phyloP scores from a whole-genome alignment of 2,888 invertebrate genomes.

The Leucania comma region DNA sequence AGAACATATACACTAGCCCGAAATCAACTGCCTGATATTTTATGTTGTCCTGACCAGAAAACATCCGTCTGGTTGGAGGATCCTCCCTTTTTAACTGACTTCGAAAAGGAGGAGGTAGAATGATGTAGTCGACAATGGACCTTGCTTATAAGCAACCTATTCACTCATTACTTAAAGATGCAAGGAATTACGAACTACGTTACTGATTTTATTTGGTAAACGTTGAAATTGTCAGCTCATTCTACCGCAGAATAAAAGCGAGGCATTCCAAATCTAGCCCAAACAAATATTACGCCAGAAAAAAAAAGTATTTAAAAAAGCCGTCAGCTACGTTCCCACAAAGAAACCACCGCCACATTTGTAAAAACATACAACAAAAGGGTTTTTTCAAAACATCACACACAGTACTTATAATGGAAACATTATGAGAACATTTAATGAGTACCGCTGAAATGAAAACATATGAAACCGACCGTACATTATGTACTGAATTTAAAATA shows the following conservation, averaged over 20 bases:
- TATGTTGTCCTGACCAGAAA: no score
- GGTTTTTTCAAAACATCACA: constrained; percentile 26
- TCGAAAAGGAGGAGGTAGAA: no score
- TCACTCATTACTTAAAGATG: background rate
- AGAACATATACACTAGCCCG: no score
- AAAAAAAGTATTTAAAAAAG: constrained; percentile 24
- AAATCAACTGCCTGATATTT: no score
- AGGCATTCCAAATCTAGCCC: background rate
- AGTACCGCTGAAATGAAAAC: constrained; percentile 35
- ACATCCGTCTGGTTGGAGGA: no score
- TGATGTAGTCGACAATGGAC: no score
- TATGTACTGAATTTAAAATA: constrained; percentile 9
- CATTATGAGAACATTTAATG: constrained; percentile 46
- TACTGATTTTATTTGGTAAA: background rate
- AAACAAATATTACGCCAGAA: constrained; percentile 20
- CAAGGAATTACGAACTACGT: no score
- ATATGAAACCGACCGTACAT: background rate
- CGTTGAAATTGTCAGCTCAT: no score
- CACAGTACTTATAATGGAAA: constrained; percentile 30
- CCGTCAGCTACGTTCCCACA: constrained; percentile 29
- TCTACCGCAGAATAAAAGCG: constrained; percentile 2
- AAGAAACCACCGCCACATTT: constrained; percentile 29
- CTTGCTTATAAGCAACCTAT: background rate
- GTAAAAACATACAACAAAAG: constrained; percentile 48
- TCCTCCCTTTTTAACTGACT: no score